A percentile compares a stretch with the other conserved stretches of the same genome.
Evolutionary conservation across 2,888 invertebrate genomes (phyloP).

Genomic region (Pollenia amentaria): DNA sequence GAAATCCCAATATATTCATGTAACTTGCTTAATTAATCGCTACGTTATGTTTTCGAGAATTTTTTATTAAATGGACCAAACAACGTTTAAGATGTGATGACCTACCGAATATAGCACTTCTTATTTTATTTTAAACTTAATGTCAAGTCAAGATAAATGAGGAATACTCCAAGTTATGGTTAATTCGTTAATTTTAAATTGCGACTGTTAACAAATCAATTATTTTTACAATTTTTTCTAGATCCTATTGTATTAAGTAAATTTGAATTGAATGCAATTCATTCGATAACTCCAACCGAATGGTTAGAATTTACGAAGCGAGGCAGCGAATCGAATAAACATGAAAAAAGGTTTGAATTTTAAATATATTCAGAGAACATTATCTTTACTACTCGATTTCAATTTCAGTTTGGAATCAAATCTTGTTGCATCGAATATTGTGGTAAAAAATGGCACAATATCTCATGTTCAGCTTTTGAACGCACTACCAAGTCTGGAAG

Average conservation of each 20-base stretch:
- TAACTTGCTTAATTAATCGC: too few species aligned
- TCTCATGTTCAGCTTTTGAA: conserved; percentile 82
- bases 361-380: not conserved
- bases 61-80: too few species aligned
- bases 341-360: conserved; percentile 57
- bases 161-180: too few species aligned
- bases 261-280: conserved; percentile 45
- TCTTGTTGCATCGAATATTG: conserved; percentile 79
- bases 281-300: conserved; percentile 42
- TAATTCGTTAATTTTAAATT: not conserved
- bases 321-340: conserved; percentile 58
- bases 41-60: too few species aligned
- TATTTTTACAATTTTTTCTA: conserved; percentile 13
- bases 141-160: too few species aligned
- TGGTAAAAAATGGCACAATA: conserved; percentile 81
- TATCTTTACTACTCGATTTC: not conserved
- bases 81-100: too few species aligned
- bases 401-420: conserved; percentile 80
- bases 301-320: conserved; percentile 61
- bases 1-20: too few species aligned
- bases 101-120: too few species aligned
- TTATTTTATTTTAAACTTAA: too few species aligned
- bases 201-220: not conserved
- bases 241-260: conserved; percentile 60
- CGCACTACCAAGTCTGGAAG: conserved; percentile 79